Conservation (phyloP, 2,888 invertebrate genomes). For the Phyto melanocephala region DNA sequence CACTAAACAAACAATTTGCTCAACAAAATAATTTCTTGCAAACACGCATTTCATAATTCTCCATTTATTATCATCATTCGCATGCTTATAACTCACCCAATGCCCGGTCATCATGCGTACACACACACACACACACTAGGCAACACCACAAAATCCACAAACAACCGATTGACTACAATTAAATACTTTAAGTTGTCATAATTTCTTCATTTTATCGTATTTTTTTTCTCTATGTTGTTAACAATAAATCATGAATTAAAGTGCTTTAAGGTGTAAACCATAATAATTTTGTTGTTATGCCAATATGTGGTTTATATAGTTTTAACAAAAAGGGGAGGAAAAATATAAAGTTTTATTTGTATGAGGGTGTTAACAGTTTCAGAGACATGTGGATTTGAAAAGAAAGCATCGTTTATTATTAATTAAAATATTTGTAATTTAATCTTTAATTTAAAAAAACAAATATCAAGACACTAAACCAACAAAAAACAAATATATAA, state of each 20-base stretch:
- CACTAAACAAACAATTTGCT: conserved; percentile 28
- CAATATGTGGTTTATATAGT: neutral
- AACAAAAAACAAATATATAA: too few species aligned
- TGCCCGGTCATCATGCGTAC: neutral
- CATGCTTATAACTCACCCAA: conserved; percentile 1
- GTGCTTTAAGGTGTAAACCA: conserved; percentile 51
- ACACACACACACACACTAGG: neutral
- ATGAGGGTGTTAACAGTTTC: neutral
- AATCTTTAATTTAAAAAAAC: too few species aligned
- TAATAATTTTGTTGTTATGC: conserved; percentile 1
- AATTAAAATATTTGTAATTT: too few species aligned
- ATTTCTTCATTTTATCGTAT: neutral
- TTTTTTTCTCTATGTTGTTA: neutral
- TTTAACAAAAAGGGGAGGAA: neutral
- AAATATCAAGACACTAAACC: too few species aligned
- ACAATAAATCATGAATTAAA: conserved; percentile 50
- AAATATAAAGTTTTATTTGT: conserved; percentile 25
- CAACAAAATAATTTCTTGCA: conserved; percentile 22
- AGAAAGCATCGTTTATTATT: too few species aligned
- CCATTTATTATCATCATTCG: conserved; percentile 17
- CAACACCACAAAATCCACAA: neutral
- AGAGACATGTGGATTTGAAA: too few species aligned
- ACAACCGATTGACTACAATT: conserved; percentile 7
- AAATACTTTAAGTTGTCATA: conserved; percentile 25
- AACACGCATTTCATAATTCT: conserved; percentile 53